Evolutionary conservation across 2,113 vertebrate species (phyloP).

Genomic region (Hippocampus comes): DNA sequence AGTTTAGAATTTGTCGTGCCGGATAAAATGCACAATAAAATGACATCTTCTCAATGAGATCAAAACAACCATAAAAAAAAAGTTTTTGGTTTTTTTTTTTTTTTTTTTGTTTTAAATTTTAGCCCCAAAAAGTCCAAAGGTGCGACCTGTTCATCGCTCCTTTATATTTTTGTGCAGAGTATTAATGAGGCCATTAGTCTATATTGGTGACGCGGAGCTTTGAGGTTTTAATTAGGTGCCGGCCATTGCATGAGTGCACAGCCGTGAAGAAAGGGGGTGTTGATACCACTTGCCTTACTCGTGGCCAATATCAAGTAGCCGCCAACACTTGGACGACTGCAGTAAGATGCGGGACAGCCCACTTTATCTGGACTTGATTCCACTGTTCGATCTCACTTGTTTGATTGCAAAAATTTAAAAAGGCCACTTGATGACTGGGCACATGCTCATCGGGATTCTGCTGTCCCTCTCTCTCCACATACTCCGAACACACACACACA

Average conservation of each 20-base stretch:
- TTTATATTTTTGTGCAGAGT: slow-evolving; percentile 69
- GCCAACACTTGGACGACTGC: slow-evolving; percentile 62
- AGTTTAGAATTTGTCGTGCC: not conserved
- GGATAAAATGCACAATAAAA: not conserved
- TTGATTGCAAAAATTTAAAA: slow-evolving; percentile 37
- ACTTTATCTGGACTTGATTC: slow-evolving; percentile 60
- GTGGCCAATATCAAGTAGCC: slow-evolving; percentile 69
- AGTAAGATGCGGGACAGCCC: slow-evolving; percentile 56
- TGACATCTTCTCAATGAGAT: not conserved
- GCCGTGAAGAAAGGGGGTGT: slow-evolving; percentile 63
- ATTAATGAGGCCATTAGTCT: slow-evolving; percentile 80
- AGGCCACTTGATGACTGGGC: slow-evolving; percentile 61
- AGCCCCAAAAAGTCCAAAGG: slow-evolving; percentile 64
- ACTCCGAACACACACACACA: slow-evolving; percentile 19
- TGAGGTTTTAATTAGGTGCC: slow-evolving; percentile 81
- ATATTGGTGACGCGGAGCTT: slow-evolving; percentile 77
- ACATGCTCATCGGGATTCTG: slow-evolving; percentile 68
- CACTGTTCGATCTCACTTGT: slow-evolving; percentile 56
- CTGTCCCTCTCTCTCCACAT: slow-evolving; percentile 59
- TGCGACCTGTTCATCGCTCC: slow-evolving; percentile 74
- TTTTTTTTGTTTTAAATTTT: slow-evolving; percentile 37
- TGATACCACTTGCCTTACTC: slow-evolving; percentile 62
- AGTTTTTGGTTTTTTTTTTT: no score
- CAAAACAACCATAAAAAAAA: not conserved
- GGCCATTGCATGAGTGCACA: slow-evolving; percentile 76